These are phyloP conservation scores for Sisyra terminalis DNA, from an alignment of 2,888 invertebrate species.

Conservation along the genomic window DNA sequence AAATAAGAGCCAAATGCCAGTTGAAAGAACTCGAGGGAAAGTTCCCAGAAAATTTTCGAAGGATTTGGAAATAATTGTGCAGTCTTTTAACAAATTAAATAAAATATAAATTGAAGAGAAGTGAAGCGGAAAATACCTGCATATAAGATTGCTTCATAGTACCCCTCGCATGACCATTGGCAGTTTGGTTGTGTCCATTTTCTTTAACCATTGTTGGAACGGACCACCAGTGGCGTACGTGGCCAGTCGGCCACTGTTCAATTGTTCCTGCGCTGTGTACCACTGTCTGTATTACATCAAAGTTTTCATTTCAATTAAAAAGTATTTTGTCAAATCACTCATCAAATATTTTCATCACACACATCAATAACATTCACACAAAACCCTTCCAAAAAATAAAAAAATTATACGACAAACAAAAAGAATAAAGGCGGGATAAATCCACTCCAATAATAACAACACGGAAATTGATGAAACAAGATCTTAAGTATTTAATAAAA, in stretches of 20 bases:
- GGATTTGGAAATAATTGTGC: conserved; percentile 7
- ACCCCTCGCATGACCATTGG: conserved; percentile 7
- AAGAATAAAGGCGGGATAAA: not conserved
- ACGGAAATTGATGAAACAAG: no score
- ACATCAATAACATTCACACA: not conserved
- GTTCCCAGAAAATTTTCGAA: not conserved
- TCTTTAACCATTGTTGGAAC: conserved; percentile 2
- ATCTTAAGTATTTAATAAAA: no score
- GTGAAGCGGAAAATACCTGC: conserved; percentile 21
- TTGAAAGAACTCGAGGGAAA: conserved; percentile 1
- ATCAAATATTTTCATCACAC: not conserved
- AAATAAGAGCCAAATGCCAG: no score
- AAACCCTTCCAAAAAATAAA: not conserved
- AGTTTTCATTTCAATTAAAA: no score
- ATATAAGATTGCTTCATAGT: conserved; percentile 30
- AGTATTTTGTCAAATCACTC: no score
- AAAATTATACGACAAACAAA: not conserved
- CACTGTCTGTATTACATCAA: not conserved
- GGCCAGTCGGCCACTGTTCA: conserved; percentile 6
- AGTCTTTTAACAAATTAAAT: no score
- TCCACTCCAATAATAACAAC: no score
- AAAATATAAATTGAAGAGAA: no score
- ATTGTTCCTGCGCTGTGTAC: conserved; percentile 3
- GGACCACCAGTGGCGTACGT: conserved; percentile 8
- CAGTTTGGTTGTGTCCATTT: not conserved